Base-by-base conservation (phyloP, 1,140 invertebrate species). In the Drosophila bifasciata region DNA sequence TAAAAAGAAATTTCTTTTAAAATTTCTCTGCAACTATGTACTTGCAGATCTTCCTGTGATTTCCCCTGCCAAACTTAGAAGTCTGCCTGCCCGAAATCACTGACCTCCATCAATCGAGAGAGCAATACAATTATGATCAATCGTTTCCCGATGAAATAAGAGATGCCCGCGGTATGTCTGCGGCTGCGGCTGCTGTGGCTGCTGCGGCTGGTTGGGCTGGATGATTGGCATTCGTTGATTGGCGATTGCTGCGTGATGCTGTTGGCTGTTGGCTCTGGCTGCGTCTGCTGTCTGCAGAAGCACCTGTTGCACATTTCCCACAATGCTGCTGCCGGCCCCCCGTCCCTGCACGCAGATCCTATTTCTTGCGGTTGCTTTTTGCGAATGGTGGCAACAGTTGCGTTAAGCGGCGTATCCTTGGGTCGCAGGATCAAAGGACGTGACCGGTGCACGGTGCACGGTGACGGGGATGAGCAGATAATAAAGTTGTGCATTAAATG, bases 251-350 rank as follows among this genome's bases (percentile, higher is more conserved):
- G 36, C 11, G 7, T 39, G 16, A 32, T 17, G 46, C 36, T 41
- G 32, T 7, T 48, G 46, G 23, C 13, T 53, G 19, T 44, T 19
- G 41, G 50, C 39, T 45, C 32, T 52, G 58, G 32, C 19, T 53
- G 19, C 39, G 25, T 28, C 25, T 28, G 25, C 25, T n/a, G 23
- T 50, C 39, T 45, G 53, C 23, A 66, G 63, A 55, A 88, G 85
- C 86, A 90, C 86, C 86, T 90, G 86, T 90, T 90, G 86, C 62
- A 36, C 32, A 67, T 86, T 90, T 90, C 81, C 88, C 88, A 90
- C 86, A 79, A 70, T 58, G 44, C 57, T 59, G 45, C 68, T 50
- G 56, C 62, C 32, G n/a, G n/a, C 45, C 13, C 21, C 21, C 11
- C n/a, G 49, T 19, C 23, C 17, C 55, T 19, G 28, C 11, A 48